A percentile compares a stretch with the other conserved stretches of the same genome.
These are phyloP conservation scores for Drosophila pruinosa DNA, from an alignment of 1,140 invertebrate species.

Conservation along the genomic window DNA sequence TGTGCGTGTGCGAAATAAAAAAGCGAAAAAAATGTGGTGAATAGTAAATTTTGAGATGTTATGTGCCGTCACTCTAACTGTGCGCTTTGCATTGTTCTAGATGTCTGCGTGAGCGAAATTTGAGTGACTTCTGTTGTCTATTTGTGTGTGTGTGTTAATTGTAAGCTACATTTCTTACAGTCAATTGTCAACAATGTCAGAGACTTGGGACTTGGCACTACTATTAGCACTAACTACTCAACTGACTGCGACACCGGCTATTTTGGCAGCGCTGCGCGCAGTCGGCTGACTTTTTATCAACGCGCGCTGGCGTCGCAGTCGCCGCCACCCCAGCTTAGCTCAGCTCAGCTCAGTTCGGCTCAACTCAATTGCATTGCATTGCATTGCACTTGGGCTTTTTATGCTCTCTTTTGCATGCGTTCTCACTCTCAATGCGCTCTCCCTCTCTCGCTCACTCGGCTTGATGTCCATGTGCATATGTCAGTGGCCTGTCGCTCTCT, in stretches of 20 bases:
- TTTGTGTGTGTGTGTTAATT: conserved; percentile 48
- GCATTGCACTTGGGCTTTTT: conserved; percentile 38
- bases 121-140: conserved; percentile 6
- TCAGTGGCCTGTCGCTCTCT: conserved; percentile 7
- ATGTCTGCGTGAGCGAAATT: neutral
- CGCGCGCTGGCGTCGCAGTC: conserved; percentile 68
- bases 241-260: conserved; percentile 55
- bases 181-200: conserved; percentile 64
- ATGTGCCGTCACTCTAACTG: conserved; percentile 19
- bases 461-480: no score
- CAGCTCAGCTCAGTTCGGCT: neutral
- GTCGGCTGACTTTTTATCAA: conserved; percentile 72
- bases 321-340: no score
- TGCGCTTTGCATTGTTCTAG: conserved; percentile 49
- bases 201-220: neutral
- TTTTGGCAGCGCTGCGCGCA: conserved; percentile 73
- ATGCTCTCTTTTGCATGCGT: conserved; percentile 8
- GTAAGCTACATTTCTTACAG: conserved; percentile 54
- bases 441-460: neutral
- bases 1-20: conserved; percentile 59
- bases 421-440: conserved; percentile 12
- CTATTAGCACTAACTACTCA: conserved; percentile 28
- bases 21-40: conserved; percentile 72
- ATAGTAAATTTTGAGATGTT: conserved; percentile 63
- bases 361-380: conserved; percentile 39